These are phyloP conservation scores for Pteruthius melanotis DNA, from an alignment of 2,113 vertebrate genomes.

Conservation along the genomic window DNA sequence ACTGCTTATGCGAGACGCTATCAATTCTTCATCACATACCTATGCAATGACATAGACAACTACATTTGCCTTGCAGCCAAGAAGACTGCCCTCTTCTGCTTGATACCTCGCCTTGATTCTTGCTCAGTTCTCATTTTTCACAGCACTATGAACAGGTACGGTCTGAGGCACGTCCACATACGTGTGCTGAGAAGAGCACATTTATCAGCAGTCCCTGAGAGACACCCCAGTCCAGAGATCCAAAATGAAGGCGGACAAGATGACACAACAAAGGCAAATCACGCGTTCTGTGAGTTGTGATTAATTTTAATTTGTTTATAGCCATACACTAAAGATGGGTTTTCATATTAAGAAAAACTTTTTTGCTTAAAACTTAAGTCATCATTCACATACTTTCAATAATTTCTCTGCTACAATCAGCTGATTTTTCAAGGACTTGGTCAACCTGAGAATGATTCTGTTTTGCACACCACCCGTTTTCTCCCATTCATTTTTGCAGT, in stretches of 20 bases:
- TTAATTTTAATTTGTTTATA: constrained; percentile 73
- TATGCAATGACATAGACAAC: background rate
- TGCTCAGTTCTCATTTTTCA: background rate
- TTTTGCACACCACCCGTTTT: background rate
- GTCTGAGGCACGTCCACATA: background rate
- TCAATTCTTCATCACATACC: background rate
- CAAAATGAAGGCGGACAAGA: constrained; percentile 4
- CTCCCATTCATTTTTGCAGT: background rate
- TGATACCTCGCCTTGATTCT: rapidly evolving
- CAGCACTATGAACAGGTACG: background rate
- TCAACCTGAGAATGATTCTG: background rate
- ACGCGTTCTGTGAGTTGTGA: constrained; percentile 53
- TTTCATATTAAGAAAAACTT: constrained; percentile 32
- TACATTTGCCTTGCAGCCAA: background rate
- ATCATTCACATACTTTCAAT: constrained; percentile 28
- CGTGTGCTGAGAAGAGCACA: background rate
- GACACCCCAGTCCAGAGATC: background rate
- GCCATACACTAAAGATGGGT: constrained; percentile 65
- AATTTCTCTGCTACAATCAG: background rate
- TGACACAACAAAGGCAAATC: constrained; percentile 46
- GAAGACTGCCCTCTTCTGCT: background rate
- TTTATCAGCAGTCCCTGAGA: background rate
- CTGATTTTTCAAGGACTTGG: constrained; percentile 22
- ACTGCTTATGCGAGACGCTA: background rate
- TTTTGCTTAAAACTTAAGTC: constrained; percentile 10